These are phyloP conservation scores for Acleris laterana DNA, from an alignment of 2,888 invertebrate species.

Conservation along the genomic window DNA sequence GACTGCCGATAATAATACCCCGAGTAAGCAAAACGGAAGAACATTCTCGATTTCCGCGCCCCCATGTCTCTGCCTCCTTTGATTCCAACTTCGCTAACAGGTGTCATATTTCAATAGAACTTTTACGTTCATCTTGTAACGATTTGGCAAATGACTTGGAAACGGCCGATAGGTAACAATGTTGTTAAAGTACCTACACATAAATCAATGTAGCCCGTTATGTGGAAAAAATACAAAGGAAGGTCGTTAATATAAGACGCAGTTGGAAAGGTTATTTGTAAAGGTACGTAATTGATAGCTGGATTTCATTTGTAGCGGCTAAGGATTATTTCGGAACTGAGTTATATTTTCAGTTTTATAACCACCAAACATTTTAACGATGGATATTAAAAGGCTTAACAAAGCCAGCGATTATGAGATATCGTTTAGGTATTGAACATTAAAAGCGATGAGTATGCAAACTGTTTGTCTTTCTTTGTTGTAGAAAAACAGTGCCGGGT, in stretches of 20 bases:
- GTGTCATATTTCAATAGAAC: conserved; percentile 60
- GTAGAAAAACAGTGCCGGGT: too few relatives aligned
- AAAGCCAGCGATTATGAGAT: too few relatives aligned
- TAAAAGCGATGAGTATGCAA: too few relatives aligned
- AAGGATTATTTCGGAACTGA: too few relatives aligned
- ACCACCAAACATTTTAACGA: too few relatives aligned
- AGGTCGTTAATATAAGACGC: neutral
- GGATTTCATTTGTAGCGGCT: too few relatives aligned
- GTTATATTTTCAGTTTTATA: too few relatives aligned
- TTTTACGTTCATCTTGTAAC: conserved; percentile 48
- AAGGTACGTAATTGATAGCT: neutral
- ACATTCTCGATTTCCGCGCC: conserved; percentile 23
- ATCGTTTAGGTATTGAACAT: too few relatives aligned
- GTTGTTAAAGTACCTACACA: conserved; percentile 22
- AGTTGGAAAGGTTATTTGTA: neutral
- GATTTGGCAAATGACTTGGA: conserved; percentile 61
- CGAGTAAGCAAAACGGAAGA: conserved; percentile 28
- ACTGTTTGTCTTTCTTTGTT: too few relatives aligned
- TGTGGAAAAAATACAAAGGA: conserved; percentile 1
- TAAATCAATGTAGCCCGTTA: conserved; percentile 2
- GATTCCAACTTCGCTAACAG: conserved; percentile 48
- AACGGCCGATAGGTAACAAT: conserved; percentile 50
- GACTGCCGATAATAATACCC: conserved; percentile 31
- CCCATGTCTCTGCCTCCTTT: conserved; percentile 18
- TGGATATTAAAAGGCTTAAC: too few relatives aligned